These are phyloP conservation scores for Serinus canaria DNA, from an alignment of 2,113 vertebrate species.

Conservation along the genomic window DNA sequence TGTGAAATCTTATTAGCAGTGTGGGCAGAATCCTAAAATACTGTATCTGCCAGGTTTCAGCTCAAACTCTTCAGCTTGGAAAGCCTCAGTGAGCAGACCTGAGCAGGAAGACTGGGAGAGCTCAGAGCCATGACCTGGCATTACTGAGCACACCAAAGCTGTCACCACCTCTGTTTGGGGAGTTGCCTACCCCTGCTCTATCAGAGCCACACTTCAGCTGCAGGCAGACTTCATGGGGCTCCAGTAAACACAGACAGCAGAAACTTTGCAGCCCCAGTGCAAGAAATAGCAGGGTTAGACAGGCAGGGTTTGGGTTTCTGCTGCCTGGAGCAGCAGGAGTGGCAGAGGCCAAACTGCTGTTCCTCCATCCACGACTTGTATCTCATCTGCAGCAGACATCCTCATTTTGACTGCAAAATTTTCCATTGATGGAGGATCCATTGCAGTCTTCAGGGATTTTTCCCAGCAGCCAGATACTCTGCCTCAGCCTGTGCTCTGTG, in stretches of 20 bases:
- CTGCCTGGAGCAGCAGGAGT: background rate
- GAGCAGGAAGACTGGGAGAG: background rate
- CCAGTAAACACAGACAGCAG: background rate
- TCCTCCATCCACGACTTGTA: background rate
- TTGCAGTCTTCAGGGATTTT: background rate
- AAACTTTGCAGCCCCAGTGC: background rate
- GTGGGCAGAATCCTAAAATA: constrained; percentile 30
- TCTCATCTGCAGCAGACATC: background rate
- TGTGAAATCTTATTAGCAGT: constrained; percentile 11
- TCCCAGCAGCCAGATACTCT: background rate
- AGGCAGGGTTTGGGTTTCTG: background rate
- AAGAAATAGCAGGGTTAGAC: background rate
- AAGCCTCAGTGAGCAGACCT: background rate
- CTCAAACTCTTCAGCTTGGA: background rate
- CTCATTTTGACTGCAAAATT: background rate
- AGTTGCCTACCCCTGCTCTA: background rate
- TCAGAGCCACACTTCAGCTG: accelerated
- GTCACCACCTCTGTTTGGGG: background rate
- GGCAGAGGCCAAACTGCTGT: background rate
- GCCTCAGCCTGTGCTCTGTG: accelerated
- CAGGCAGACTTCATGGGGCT: background rate
- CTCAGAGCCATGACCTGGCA: background rate
- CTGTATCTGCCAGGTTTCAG: background rate
- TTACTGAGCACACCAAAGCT: background rate
- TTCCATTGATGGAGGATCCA: background rate